Evolutionary conservation across 2,888 invertebrate species (phyloP).

Genomic region (Melanargia galathea): DNA sequence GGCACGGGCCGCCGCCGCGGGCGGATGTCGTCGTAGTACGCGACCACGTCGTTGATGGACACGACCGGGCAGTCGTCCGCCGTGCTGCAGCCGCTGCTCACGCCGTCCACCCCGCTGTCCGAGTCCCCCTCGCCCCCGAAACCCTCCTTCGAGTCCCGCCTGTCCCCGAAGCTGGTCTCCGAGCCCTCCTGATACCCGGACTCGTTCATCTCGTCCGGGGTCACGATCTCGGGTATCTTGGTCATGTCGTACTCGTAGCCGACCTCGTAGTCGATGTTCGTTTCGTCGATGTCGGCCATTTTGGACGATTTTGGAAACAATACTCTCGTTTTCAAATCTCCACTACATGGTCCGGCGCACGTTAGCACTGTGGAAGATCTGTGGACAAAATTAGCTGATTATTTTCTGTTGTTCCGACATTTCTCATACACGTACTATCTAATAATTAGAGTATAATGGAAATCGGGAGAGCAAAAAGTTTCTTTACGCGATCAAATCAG

Average conservation of each 20-base stretch:
- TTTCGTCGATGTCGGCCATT: constrained; percentile 67
- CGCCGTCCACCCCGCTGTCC: constrained; percentile 82
- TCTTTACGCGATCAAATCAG: too few relatives aligned
- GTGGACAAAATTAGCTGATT: constrained; percentile 36
- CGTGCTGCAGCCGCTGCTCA: constrained; percentile 82
- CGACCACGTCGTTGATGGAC: constrained; percentile 77
- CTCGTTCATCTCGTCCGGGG: constrained; percentile 76
- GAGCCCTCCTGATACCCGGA: constrained; percentile 76
- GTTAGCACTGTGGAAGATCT: constrained; percentile 65
- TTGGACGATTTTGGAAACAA: constrained; percentile 43
- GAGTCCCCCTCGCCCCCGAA: constrained; percentile 74
- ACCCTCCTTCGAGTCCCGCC: constrained; percentile 74
- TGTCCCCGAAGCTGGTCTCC: constrained; percentile 71
- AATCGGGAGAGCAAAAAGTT: too few relatives aligned
- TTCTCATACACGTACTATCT: too few relatives aligned
- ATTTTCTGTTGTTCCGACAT: neutral
- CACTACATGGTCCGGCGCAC: constrained; percentile 71
- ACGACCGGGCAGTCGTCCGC: constrained; percentile 82
- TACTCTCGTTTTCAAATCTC: constrained; percentile 51
- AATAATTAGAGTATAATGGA: too few relatives aligned
- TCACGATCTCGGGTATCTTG: constrained; percentile 74
- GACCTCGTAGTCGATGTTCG: constrained; percentile 67
- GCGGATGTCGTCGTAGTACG: constrained; percentile 74
- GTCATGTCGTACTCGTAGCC: constrained; percentile 68
- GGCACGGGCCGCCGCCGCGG: constrained; percentile 71